Evolutionary conservation across 1,140 invertebrate genomes (phyloP).

Genomic region (Fopius arisanus): DNA sequence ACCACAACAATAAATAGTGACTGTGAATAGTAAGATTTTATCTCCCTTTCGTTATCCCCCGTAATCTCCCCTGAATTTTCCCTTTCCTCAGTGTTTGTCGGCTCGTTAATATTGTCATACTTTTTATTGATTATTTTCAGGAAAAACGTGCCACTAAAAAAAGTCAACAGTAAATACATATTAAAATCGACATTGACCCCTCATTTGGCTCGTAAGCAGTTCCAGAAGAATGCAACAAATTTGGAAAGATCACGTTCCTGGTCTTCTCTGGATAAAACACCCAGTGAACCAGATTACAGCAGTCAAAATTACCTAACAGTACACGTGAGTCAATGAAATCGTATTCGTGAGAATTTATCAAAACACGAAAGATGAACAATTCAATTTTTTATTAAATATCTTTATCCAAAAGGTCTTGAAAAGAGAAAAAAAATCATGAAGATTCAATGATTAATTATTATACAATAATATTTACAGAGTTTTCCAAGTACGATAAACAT

Average conservation of each 20-base stretch:
- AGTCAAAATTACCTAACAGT: conserved; percentile 77
- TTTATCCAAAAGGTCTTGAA: too few species aligned
- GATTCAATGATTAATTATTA: too few species aligned
- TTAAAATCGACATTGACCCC: conserved; percentile 83
- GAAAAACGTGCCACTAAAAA: conserved; percentile 82
- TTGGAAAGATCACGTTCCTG: conserved; percentile 75
- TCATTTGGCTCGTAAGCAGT: conserved; percentile 73
- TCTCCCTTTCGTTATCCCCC: neutral
- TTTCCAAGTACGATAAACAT: conserved; percentile 71
- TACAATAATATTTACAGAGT: conserved; percentile 71
- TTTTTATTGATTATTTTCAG: conserved; percentile 55
- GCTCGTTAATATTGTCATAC: conserved; percentile 4
- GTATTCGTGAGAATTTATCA: neutral
- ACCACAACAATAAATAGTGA: neutral
- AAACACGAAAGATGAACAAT: too few species aligned
- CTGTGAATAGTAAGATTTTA: neutral
- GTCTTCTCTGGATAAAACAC: conserved; percentile 69
- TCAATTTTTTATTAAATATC: too few species aligned
- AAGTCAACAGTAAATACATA: conserved; percentile 84
- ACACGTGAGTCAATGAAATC: conserved; percentile 66
- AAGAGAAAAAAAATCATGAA: too few species aligned
- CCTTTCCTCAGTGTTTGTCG: neutral
- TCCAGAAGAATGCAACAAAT: conserved; percentile 70
- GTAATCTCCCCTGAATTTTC: neutral
- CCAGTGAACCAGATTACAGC: conserved; percentile 59